Base-by-base conservation (phyloP, 2,797 vertebrate genomes). In the Dermochelys coriacea region DNA sequence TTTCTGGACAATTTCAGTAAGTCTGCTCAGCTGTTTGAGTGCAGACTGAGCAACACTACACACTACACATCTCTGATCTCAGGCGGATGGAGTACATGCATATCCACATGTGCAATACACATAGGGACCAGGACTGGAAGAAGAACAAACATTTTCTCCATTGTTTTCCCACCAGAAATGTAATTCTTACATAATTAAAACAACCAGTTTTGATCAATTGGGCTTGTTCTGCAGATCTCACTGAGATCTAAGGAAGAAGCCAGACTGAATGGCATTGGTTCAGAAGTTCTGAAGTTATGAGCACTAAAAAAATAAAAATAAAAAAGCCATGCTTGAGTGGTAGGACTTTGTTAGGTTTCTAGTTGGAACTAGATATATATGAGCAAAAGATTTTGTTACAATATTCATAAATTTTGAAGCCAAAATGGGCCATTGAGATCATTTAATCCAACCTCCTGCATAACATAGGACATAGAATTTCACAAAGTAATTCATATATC, bases 111-210 rank as follows among this genome's bases (percentile, higher is more conserved):
- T 34, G 59, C 31, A 61, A 61, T 61, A 11, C 59, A 31, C 59
- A 21, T 68, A 68, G 18, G 64, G 64, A 37, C 64, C n/a, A 68
- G n/a, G n/a, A 68, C 34, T 37, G 64, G 59, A 68, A 68, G 61
- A 64, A 37, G 16, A 68, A 37, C 64, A 68, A 68, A 68, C 64
- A 23, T 68, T 68, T 37, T 68, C n/a, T 37, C 68, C 3, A 5
- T 0, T 0, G 8, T 0, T 0, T 34, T 50, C 57, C 59, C 55
- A 3, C 11, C 49, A 52, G 27, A 82, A 37, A 61, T 49, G 5
- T 54, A 25, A 71, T 57, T 47, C n/a, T 75, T 21, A 14, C 6
- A 27, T 15, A 3, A 3, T 50, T 52, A 47, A 59, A 2, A 61
- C 29, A 0, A 0, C 12, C 64, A 68, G 18, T 34, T 78, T 93